Evolutionary conservation across 37 sponge, comb jelly and placozoan species (phyloP), one percentile per base, ranked within the genome.

Genomic region (Bolinopsis microptera): DNA sequence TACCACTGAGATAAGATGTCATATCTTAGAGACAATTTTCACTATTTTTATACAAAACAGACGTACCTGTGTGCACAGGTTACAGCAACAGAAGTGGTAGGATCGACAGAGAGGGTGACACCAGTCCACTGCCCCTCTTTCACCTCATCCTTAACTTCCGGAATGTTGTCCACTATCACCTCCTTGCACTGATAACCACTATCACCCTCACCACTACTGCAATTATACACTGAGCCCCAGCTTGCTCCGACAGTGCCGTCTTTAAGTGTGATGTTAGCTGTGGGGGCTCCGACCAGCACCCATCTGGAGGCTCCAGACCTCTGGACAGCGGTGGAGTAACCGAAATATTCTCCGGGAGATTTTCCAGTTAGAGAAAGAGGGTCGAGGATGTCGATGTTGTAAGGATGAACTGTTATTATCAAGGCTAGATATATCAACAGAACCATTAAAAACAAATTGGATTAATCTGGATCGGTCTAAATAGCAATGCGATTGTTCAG

Each of bases 201-300:
- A 21, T 21, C 68, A 18, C 61, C 61, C 61, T 48, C 61, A 5
- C 5, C 9, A 18, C 61, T 48, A 77, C 36, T 35, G 22, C 90
- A 86, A 30, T 86, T 86, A 48, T 86, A 86, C 90, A 86, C 90
- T 5, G 90, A 9, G 2, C 90, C 90, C 90, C 90, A 86, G 0
- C 36, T 48, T 48, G 21, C 90, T 3, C 90, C 90, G 25, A 40
- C 26, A 41, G 28, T 86, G 0, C 90, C 90, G n/a, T 41, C 35
- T 35, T 3, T 39, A 40, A 39, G 41, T 5, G 90, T 86, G 1
- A 41, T 25, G 31, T 86, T 86, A 27, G 90, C 90, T 41, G 26
- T 38, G 26, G 90, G 90, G 61, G 90, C 90, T 24, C 90, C 90
- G 3, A 86, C 90, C 13, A 86, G 48, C 0, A 86, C 61, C 90